Base-by-base conservation (phyloP, 2,113 vertebrate species). In the Chaetops frenatus region DNA sequence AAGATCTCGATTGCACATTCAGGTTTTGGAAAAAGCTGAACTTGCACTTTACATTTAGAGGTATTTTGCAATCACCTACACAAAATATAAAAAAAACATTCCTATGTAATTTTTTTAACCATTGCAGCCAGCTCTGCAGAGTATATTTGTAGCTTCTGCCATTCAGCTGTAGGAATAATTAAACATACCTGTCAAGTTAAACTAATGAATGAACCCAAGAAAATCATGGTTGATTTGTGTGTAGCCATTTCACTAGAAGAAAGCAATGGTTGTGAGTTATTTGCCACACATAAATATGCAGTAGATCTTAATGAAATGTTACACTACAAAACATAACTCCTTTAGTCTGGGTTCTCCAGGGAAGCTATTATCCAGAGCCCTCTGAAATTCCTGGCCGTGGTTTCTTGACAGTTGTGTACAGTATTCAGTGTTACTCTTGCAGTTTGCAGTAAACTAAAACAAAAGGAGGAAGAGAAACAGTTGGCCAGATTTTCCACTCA, bases 11-110 rank as follows among this genome's bases (percentile, higher is more conserved):
- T 76, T 74, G 80, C 85, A 76, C 82, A 76, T 42, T 92, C 88
- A 84, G 88, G 67, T 60, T 96, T 77, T 90, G n/a, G 65, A 71
- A 96, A 93, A 84, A 93, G 92, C 92, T 96, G 88, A 96, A 79
- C 60, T 88, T 90, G 90, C 90, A 84, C 14, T 95, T 86, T 85
- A 60, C 2, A 1, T 28, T 54, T 28, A 74, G 51, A 71, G 23
- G 36, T 78, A 61, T 76, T 91, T 93, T 86, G 24, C 67, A 83
- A 88, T 94, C 79, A 71, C 47, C 40, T 82, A 70, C 69, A 72
- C 60, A 86, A 87, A 88, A 58, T 9, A 77, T 15, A 51, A 72
- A 70, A 72, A 70, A 38, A 66, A 29, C 3, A 15, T 58, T 70
- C 47, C n/a, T 27, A 2, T 4, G 4, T 72, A 15, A 4, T 50